Evolutionary conservation across 2,888 invertebrate species (phyloP).

Genomic region (Rhingia rostrata): DNA sequence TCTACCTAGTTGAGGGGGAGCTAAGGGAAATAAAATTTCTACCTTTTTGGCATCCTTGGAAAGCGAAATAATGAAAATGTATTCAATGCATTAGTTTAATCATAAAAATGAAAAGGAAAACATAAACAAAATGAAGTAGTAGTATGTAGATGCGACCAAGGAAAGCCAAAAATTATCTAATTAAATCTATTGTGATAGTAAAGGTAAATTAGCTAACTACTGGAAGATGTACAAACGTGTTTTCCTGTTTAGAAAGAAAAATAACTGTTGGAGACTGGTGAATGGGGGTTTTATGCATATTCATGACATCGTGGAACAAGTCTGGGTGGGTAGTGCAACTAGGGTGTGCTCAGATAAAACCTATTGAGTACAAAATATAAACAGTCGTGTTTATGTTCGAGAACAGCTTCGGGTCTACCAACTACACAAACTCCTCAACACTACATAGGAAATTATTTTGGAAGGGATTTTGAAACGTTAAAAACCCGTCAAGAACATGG

Average conservation of each 20-base stretch:
- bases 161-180: slow-evolving; percentile 65
- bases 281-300: no score
- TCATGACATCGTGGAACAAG: no score
- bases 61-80: slow-evolving; percentile 63
- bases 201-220: slow-evolving; percentile 43
- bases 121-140: background rate
- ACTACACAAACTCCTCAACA: no score
- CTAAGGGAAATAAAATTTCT: slow-evolving; percentile 71
- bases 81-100: slow-evolving; percentile 54
- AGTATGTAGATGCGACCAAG: slow-evolving; percentile 64
- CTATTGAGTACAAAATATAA: no score
- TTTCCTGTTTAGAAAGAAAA: background rate
- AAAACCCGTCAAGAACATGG: no score
- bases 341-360: no score
- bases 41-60: slow-evolving; percentile 85
- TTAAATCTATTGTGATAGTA: slow-evolving; percentile 7
- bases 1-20: slow-evolving; percentile 8
- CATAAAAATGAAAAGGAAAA: slow-evolving; percentile 37
- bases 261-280: background rate
- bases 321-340: no score
- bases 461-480: no score
- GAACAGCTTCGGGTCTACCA: no score
- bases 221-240: slow-evolving; percentile 10
- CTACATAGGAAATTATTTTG: no score
- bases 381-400: no score